Evolutionary conservation across 2,113 vertebrate species (phyloP).

Genomic region (Mobula birostris): DNA sequence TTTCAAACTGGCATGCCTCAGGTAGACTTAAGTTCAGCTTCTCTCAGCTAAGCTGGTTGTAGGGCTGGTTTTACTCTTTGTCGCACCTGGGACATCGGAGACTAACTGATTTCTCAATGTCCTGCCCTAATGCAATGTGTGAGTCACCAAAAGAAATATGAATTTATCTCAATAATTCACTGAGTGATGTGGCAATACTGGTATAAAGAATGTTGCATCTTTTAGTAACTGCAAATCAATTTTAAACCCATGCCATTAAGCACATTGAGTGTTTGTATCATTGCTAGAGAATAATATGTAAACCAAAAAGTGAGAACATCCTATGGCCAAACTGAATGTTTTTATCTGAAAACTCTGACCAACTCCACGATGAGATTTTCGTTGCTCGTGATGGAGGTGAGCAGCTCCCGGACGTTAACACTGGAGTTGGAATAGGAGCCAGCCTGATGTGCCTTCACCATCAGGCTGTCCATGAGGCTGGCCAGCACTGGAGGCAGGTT

Average conservation of each 20-base stretch:
- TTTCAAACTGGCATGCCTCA: not conserved
- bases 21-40: not conserved
- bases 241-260: too few species aligned
- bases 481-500: too few species aligned
- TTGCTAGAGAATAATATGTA: not conserved
- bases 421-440: too few species aligned
- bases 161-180: not conserved
- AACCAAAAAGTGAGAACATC: not conserved
- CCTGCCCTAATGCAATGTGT: not conserved
- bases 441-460: too few species aligned
- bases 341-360: too few species aligned
- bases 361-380: too few species aligned
- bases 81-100: not conserved
- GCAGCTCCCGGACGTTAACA: too few species aligned
- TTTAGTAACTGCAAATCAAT: not conserved
- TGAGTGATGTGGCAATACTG: not conserved
- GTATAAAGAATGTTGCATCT: not conserved
- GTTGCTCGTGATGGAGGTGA: too few species aligned
- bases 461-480: too few species aligned
- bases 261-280: not conserved
- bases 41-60: not conserved
- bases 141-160: not conserved
- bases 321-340: not conserved
- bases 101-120: not conserved
- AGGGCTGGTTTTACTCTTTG: not conserved